Conservation (phyloP, 2,888 invertebrate genomes). For the Ophioninae sp. region DNA sequence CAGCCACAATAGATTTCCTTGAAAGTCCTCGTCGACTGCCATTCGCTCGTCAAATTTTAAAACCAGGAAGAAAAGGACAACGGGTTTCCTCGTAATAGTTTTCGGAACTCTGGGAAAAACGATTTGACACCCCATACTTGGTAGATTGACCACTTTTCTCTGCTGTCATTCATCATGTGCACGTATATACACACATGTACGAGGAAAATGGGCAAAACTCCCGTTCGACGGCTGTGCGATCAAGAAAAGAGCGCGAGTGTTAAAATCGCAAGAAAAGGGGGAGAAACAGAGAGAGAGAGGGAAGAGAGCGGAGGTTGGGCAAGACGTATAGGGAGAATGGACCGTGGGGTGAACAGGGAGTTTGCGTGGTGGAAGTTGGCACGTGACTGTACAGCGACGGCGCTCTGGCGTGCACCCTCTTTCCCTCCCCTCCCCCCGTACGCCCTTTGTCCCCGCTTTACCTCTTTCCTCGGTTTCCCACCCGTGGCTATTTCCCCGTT, state of each 20-base stretch:
- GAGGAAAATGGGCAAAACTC: background rate
- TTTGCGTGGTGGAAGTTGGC: conserved; percentile 62
- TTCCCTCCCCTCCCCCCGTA: conserved; percentile 29
- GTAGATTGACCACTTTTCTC: no score
- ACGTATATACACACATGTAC: no score
- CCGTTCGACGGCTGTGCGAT: background rate
- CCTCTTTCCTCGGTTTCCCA: conserved; percentile 20
- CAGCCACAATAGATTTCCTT: no score
- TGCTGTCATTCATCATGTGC: no score
- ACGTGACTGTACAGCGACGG: conserved; percentile 66
- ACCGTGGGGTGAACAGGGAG: conserved; percentile 60
- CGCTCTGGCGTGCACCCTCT: conserved; percentile 52
- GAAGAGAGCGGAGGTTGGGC: conserved; percentile 23
- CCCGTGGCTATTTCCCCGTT: conserved; percentile 38
- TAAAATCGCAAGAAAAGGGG: background rate
- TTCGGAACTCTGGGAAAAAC: no score
- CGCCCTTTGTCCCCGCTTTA: conserved; percentile 16
- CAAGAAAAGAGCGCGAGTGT: conserved; percentile 27
- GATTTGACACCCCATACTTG: no score
- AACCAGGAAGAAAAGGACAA: no score
- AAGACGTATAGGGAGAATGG: conserved; percentile 53
- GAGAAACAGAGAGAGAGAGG: conserved; percentile 6
- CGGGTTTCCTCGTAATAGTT: no score
- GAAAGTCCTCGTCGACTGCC: no score
- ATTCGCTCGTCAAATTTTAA: no score